A percentile compares a stretch with the other conserved stretches of the same genome.
Evolutionary conservation across 2,888 invertebrate species (phyloP).

Genomic region (Ptychoptera contaminata): DNA sequence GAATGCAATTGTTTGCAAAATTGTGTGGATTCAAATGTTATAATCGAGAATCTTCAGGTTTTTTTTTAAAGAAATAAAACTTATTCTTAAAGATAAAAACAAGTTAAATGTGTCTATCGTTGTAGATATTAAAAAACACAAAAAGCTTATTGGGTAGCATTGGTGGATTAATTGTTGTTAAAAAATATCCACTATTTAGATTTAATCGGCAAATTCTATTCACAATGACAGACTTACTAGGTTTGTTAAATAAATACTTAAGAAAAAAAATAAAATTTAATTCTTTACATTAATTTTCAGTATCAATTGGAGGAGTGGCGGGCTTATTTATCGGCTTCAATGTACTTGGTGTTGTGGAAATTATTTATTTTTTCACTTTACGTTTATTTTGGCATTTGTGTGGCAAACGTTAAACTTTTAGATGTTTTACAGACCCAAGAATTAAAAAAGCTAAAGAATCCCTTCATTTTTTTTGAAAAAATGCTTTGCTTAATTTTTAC

Average conservation of each 20-base stretch:
- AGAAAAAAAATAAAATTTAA: background rate
- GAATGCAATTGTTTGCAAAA: conserved; percentile 22
- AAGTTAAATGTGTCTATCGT: background rate
- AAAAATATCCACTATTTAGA: conserved; percentile 19
- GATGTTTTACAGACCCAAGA: too few species aligned
- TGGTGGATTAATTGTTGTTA: conserved; percentile 14
- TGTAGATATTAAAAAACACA: conserved; percentile 16
- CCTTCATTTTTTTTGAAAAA: too few species aligned
- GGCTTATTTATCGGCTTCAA: conserved; percentile 66
- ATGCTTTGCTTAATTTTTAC: too few species aligned
- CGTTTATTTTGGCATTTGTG: conserved; percentile 43
- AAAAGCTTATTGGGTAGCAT: conserved; percentile 17
- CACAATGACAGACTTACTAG: conserved; percentile 27
- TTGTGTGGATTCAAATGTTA: conserved; percentile 19
- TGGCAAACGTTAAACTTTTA: conserved; percentile 12
- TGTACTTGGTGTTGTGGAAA: conserved; percentile 58
- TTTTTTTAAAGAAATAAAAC: background rate
- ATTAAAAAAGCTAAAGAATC: too few species aligned
- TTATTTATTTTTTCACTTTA: conserved; percentile 52
- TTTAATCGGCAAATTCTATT: conserved; percentile 25
- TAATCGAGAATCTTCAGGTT: conserved; percentile 9
- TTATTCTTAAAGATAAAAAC: background rate
- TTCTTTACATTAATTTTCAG: conserved; percentile 28
- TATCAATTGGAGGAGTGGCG: conserved; percentile 64
- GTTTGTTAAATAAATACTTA: conserved; percentile 11